Evolutionary conservation across 2,888 invertebrate genomes (phyloP), one percentile per base, ranked within the genome.

Genomic region (Caenorhabditis sp.): DNA sequence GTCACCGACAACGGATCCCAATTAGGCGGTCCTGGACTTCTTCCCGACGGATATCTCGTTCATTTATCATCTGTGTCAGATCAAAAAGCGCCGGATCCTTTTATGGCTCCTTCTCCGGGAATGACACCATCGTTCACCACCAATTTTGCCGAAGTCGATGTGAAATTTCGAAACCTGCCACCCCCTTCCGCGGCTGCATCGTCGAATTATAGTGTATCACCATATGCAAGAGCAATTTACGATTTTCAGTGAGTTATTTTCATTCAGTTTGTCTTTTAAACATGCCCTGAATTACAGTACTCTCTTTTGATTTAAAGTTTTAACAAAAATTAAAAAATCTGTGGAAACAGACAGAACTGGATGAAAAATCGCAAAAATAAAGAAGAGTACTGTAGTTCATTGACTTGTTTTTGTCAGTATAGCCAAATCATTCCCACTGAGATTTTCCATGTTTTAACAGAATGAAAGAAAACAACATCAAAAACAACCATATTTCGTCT

Each of bases 81-180:
- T 58, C n/a, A 19, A 58, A 10, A 36, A 31, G 57, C 19, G 5
- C 17, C 8, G n/a, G 27, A 8, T n/a, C 31, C 31, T 4, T 31
- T 31, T 31, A 6, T 31, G 31, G 31, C 31, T 31, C 31, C 31
- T 31, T 21, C 31, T 31, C 8, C 19, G 8, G 49, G 51, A 36
- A 78, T 78, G 60, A 73, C 70, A 24, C 23, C 76, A n/a, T 79
- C 79, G 4, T 79, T 79, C 43, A 79, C 79, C 1, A 74, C 79
- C 10, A 68, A 79, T 36, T 79, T 79, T 55, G 63, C 62, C 50
- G 69, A 74, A 21, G 63, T 61, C 19, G 60, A 77, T 23, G 77
- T 65, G 1, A 65, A 63, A 27, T 70, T 75, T 50, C 67, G 70
- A 43, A 60, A 69, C 23, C 53, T 59, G 2, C 31, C 59, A n/a